Evolutionary conservation across 2,888 invertebrate species (phyloP).

Genomic region (Venusia cambrica): DNA sequence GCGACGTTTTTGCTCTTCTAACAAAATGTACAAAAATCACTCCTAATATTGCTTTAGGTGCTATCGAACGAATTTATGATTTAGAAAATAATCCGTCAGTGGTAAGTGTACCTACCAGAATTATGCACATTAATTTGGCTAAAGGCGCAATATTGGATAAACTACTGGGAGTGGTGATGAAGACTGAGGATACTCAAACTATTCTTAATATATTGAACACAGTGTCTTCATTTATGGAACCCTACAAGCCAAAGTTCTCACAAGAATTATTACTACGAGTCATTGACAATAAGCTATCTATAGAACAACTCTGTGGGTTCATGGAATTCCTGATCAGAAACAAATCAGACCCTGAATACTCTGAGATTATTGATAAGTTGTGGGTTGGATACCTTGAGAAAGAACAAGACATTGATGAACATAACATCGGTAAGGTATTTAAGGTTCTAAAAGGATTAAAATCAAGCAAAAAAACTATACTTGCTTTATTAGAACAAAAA

Average conservation of each 20-base stretch:
- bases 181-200: slow-evolving; percentile 71
- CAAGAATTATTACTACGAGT: slow-evolving; percentile 83
- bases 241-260: slow-evolving; percentile 76
- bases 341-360: slow-evolving; percentile 65
- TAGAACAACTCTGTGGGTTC: slow-evolving; percentile 82
- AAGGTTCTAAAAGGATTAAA: slow-evolving; percentile 79
- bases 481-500: slow-evolving; percentile 81
- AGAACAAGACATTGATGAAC: slow-evolving; percentile 78
- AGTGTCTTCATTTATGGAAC: slow-evolving; percentile 60
- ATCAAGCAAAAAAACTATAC: slow-evolving; percentile 80
- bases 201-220: slow-evolving; percentile 67
- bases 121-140: slow-evolving; percentile 54
- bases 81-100: slow-evolving; percentile 55
- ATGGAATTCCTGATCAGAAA: slow-evolving; percentile 76
- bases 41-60: slow-evolving; percentile 72
- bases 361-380: slow-evolving; percentile 81
- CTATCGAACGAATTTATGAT: slow-evolving; percentile 70
- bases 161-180: slow-evolving; percentile 62
- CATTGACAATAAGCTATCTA: slow-evolving; percentile 78
- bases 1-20: slow-evolving; percentile 68
- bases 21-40: slow-evolving; percentile 75
- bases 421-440: slow-evolving; percentile 80
- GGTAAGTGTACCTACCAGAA: slow-evolving; percentile 42
- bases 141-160: slow-evolving; percentile 74
- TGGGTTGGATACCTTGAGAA: slow-evolving; percentile 84